Conservation (phyloP, 2,888 invertebrate species). For the Hemicrepidius hirtus region DNA sequence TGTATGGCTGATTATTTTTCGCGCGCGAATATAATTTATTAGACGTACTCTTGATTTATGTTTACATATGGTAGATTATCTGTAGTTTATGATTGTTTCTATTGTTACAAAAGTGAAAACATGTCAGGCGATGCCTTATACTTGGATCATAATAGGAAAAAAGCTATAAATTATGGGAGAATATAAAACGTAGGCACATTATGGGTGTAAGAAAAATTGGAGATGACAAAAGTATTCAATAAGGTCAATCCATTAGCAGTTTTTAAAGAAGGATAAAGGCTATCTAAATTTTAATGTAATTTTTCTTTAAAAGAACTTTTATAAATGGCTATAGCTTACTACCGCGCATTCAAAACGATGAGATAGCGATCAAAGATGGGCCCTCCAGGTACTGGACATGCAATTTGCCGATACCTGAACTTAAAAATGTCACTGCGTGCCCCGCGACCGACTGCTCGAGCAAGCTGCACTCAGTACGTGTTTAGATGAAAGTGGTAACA, state of each 20-base stretch:
- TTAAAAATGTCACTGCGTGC: slow-evolving; percentile 60
- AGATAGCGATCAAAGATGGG: slow-evolving; percentile 63
- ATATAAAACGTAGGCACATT: slow-evolving; percentile 19
- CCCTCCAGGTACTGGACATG: slow-evolving; percentile 59
- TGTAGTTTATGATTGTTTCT: background rate
- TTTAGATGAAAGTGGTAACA: slow-evolving; percentile 59
- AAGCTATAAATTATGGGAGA: slow-evolving; percentile 15
- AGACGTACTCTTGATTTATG: background rate
- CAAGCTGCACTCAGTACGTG: slow-evolving; percentile 56
- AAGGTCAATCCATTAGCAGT: slow-evolving; percentile 12
- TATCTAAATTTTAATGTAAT: background rate
- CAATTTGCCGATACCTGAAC: slow-evolving; percentile 63
- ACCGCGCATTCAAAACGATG: slow-evolving; percentile 63
- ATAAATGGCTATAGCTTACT: slow-evolving; percentile 42
- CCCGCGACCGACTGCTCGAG: slow-evolving; percentile 43
- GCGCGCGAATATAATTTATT: background rate
- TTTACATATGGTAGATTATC: background rate
- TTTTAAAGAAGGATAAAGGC: slow-evolving; percentile 4
- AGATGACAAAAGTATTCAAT: slow-evolving; percentile 10
- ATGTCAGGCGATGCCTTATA: background rate
- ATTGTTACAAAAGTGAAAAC: slow-evolving; percentile 13
- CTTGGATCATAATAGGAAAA: slow-evolving; percentile 17
- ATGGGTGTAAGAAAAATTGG: slow-evolving; percentile 26
- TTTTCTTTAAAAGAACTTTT: slow-evolving; percentile 2
- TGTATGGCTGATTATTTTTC: background rate